Evolutionary conservation across 2,113 vertebrate species (phyloP).

Genomic region (Lophius piscatorius): DNA sequence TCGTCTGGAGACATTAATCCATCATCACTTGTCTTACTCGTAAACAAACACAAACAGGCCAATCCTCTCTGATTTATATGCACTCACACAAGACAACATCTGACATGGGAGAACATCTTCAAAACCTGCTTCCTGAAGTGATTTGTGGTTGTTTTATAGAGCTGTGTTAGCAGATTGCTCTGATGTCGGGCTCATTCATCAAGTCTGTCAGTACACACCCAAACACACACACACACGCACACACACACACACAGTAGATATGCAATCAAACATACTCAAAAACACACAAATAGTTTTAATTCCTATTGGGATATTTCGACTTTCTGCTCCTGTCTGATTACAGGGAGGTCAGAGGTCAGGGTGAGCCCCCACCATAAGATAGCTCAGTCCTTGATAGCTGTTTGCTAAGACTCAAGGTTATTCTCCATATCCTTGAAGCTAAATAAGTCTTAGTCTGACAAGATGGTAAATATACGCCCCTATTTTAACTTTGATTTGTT

Average conservation of each 20-base stretch:
- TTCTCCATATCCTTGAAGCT: no score
- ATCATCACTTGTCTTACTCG: background rate
- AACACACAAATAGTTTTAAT: background rate
- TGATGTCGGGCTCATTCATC: constrained; percentile 68
- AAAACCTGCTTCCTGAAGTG: constrained; percentile 63
- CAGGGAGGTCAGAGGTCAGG: no score
- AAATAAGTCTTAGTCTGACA: no score
- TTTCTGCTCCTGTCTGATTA: background rate
- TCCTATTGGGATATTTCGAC: background rate
- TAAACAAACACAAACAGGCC: constrained; percentile 15
- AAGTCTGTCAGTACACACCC: constrained; percentile 54
- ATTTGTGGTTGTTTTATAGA: constrained; percentile 63
- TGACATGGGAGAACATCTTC: constrained; percentile 47
- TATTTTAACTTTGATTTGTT: no score
- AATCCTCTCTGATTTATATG: constrained; percentile 37
- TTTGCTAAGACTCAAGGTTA: no score
- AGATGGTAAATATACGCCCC: no score
- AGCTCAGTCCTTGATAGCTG: no score
- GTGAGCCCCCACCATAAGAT: no score
- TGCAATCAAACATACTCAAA: no score
- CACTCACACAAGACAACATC: constrained; percentile 40
- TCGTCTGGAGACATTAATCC: no score
- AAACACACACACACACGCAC: constrained; percentile 7
- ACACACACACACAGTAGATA: constrained; percentile 3
- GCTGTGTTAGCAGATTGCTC: constrained; percentile 62